Conservation (phyloP, 2,113 vertebrate genomes). For the Pseudorhombus dupliciocellatus region DNA sequence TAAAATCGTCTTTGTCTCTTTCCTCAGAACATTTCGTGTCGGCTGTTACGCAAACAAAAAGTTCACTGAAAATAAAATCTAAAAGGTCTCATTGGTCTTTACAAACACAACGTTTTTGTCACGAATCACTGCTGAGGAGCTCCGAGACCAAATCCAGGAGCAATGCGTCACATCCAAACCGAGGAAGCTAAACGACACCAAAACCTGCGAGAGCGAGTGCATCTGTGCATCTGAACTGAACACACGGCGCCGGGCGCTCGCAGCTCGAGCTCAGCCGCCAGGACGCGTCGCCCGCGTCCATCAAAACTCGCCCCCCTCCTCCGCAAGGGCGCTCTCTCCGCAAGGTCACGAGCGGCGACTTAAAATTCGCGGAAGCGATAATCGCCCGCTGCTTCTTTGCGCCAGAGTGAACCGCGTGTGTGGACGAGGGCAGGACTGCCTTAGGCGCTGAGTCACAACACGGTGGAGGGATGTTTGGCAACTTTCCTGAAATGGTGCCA, state of each 20-base stretch:
- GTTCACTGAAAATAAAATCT: too few species aligned
- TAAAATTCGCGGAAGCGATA: conserved; percentile 6
- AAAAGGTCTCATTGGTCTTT: too few species aligned
- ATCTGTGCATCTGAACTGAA: conserved; percentile 61
- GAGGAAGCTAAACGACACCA: conserved; percentile 14
- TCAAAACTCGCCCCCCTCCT: conserved; percentile 34
- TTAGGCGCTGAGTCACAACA: conserved; percentile 2
- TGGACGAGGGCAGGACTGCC: not conserved
- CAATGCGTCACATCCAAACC: conserved; percentile 25
- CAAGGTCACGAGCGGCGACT: conserved; percentile 38
- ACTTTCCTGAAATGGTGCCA: not conserved
- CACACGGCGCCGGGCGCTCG: conserved; percentile 36
- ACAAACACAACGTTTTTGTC: too few species aligned
- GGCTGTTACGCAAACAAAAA: too few species aligned
- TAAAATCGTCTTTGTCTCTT: too few species aligned
- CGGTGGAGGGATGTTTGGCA: not conserved
- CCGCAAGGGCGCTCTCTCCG: conserved; percentile 9
- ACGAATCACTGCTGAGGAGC: conserved; percentile 1
- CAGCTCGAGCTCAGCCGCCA: conserved; percentile 36
- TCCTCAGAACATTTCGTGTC: too few species aligned
- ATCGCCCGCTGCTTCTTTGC: not conserved
- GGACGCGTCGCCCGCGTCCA: conserved; percentile 23
- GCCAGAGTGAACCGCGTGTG: not conserved
- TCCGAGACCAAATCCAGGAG: conserved; percentile 1
- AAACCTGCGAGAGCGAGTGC: conserved; percentile 36